Evolutionary conservation across 1,140 invertebrate genomes (phyloP).

Genomic region (Arion vulgaris): DNA sequence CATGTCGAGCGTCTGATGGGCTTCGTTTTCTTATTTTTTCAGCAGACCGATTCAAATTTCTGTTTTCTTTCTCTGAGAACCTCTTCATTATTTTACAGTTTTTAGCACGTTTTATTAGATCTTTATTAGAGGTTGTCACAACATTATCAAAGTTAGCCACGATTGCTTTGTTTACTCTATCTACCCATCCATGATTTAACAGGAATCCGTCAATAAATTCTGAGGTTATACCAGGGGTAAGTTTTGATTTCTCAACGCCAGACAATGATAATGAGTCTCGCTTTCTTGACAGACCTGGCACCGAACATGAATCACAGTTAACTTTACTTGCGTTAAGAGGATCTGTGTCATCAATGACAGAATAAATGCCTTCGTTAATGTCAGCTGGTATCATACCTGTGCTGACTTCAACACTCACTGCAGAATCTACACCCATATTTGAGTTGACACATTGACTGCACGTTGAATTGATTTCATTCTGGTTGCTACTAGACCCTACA

Average conservation of each 20-base stretch:
- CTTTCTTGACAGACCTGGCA: not conserved
- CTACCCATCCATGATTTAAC: not conserved
- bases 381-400: no score
- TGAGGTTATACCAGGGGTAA: not conserved
- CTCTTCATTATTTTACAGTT: not conserved
- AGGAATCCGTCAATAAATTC: not conserved
- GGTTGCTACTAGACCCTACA: no score
- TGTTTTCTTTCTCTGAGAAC: not conserved
- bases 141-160: not conserved
- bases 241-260: not conserved
- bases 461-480: no score
- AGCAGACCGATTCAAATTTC: not conserved
- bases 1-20: not conserved
- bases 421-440: no score
- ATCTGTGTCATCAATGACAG: not conserved
- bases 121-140: not conserved
- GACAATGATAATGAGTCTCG: not conserved
- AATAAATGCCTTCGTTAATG: no score
- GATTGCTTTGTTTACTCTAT: not conserved
- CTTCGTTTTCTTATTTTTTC: not conserved
- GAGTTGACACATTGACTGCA: no score
- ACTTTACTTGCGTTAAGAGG: not conserved
- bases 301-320: not conserved
- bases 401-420: no score
- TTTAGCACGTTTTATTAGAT: not conserved